Conservation (phyloP, 2,113 vertebrate species). For the Psilopogon haemacephalus region DNA sequence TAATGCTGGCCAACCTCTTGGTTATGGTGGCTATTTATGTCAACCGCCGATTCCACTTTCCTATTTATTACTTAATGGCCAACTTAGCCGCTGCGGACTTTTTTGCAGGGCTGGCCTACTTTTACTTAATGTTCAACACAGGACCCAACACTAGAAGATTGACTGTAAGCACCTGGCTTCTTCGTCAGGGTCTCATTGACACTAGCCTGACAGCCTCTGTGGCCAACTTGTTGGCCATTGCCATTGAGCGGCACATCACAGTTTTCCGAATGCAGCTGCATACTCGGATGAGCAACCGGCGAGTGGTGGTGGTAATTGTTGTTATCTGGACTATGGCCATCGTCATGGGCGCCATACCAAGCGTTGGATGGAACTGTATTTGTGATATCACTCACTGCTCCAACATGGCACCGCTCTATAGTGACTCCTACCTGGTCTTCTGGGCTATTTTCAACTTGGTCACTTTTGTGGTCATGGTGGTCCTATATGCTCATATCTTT, state of each 20-base stretch:
- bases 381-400: constrained; percentile 90
- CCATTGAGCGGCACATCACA: constrained; percentile 97
- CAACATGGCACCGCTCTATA: constrained; percentile 98
- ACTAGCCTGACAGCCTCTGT: constrained; percentile 97
- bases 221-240: constrained; percentile 94
- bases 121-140: constrained; percentile 99
- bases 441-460: constrained; percentile 98
- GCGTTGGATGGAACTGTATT: constrained; percentile 98
- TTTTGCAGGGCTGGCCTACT: constrained; percentile 98
- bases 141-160: constrained; percentile 94
- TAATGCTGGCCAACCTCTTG: constrained; percentile 97
- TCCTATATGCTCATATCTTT: constrained; percentile 98
- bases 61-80: constrained; percentile 99
- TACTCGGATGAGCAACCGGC: constrained; percentile 96
- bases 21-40: constrained; percentile 99
- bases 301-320: constrained; percentile 96
- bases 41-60: constrained; percentile 97
- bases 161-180: constrained; percentile 95
- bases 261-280: constrained; percentile 99
- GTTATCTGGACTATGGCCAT: constrained; percentile 99
- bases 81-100: constrained; percentile 98
- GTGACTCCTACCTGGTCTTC: constrained; percentile 97
- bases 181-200: constrained; percentile 97
- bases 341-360: constrained; percentile 95
- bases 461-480: constrained; percentile 98